Percentiles rank a stretch among this genome's conserved stretches.
Evolutionary conservation across 2,113 vertebrate species (phyloP).

Genomic region (Agelaius tricolor): DNA sequence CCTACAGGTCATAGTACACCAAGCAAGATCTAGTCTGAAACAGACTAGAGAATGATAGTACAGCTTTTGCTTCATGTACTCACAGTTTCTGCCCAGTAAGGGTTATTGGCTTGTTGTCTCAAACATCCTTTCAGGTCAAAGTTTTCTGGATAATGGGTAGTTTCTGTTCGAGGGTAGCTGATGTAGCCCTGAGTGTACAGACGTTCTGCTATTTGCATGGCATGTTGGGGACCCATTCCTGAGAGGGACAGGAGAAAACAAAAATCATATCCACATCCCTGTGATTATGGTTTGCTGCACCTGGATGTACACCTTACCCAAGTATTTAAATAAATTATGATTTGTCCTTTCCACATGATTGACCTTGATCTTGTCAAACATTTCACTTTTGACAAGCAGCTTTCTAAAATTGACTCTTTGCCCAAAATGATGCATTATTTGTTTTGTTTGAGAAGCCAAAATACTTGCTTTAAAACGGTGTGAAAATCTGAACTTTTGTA

Average conservation of each 20-base stretch:
- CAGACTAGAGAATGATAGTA: background rate
- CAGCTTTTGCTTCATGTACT: constrained; percentile 32
- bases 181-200: constrained; percentile 97
- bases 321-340: background rate
- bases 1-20: background rate
- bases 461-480: background rate
- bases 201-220: constrained; percentile 97
- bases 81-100: constrained; percentile 90
- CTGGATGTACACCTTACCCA: background rate
- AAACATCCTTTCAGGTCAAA: constrained; percentile 93
- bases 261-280: background rate
- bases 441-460: background rate
- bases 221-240: constrained; percentile 95
- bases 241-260: background rate
- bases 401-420: background rate
- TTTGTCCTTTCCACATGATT: background rate
- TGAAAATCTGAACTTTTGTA: constrained; percentile 10
- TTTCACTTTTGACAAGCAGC: background rate
- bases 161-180: constrained; percentile 98
- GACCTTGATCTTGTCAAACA: background rate
- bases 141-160: constrained; percentile 94
- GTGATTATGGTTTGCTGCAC: background rate
- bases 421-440: background rate
- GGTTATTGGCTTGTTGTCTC: constrained; percentile 87
- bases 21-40: background rate